Evolutionary conservation across 2,888 invertebrate genomes (phyloP).

Genomic region (Scaptomyza flava): DNA sequence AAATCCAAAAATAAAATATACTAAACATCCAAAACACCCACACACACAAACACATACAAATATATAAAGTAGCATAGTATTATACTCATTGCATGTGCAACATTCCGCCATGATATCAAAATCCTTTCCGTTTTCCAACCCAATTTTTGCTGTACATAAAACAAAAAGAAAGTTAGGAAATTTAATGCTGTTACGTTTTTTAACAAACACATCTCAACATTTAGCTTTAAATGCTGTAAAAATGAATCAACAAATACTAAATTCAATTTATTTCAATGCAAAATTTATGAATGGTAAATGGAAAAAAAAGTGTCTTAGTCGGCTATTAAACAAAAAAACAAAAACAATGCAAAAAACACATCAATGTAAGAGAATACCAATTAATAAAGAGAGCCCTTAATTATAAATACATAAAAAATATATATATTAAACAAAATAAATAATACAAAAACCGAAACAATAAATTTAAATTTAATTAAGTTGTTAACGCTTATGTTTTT

Average conservation of each 20-base stretch:
- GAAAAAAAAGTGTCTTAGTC: slow-evolving; percentile 80
- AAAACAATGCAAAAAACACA: slow-evolving; percentile 37
- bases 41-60: slow-evolving; percentile 5
- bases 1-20: slow-evolving; percentile 39
- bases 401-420: slow-evolving; percentile 8
- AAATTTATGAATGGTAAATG: slow-evolving; percentile 55
- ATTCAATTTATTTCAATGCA: slow-evolving; percentile 39
- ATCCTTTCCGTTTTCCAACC: slow-evolving; percentile 16
- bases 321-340: slow-evolving; percentile 61
- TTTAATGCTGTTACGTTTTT: slow-evolving; percentile 44
- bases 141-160: slow-evolving; percentile 63
- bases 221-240: slow-evolving; percentile 78
- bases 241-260: slow-evolving; percentile 32
- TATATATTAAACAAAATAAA: slow-evolving; percentile 31
- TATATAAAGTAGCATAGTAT: slow-evolving; percentile 8
- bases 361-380: slow-evolving; percentile 29
- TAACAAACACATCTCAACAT: slow-evolving; percentile 63
- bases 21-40: slow-evolving; percentile 15
- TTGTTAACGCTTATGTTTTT: slow-evolving; percentile 80
- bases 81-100: slow-evolving; percentile 65
- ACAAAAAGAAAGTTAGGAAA: not conserved
- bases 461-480: slow-evolving; percentile 64
- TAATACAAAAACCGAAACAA: slow-evolving; percentile 33
- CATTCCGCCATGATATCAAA: slow-evolving; percentile 64
- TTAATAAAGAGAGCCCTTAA: slow-evolving; percentile 51